A percentile compares a stretch with the other conserved stretches of the same genome.
Evolutionary conservation across 2,113 vertebrate species (phyloP).

Genomic region (Strigops habroptila): DNA sequence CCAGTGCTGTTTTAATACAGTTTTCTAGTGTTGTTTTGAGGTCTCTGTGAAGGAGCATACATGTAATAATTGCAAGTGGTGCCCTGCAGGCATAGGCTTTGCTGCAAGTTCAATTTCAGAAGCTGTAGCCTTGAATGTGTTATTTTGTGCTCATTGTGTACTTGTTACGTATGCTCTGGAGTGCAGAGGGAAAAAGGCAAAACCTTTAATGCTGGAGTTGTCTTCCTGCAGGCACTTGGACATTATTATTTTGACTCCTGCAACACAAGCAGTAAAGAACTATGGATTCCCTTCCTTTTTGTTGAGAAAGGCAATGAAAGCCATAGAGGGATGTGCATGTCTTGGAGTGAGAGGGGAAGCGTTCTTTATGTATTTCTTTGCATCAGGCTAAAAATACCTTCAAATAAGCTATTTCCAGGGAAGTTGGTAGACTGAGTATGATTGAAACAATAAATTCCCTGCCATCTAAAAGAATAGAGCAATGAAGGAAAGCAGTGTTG

Average conservation of each 20-base stretch:
- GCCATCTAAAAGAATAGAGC: not conserved
- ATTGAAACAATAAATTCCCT: not conserved
- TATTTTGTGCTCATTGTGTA: not conserved
- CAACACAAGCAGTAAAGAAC: not conserved
- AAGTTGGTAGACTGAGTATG: not conserved
- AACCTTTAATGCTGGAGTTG: not conserved
- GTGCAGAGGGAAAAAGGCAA: not conserved
- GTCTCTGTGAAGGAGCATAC: not conserved
- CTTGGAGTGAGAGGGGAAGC: accelerated
- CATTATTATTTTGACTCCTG: not conserved
- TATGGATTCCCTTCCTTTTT: not conserved
- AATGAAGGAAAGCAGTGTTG: not conserved
- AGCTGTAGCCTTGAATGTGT: not conserved
- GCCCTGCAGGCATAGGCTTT: not conserved
- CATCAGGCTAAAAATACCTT: not conserved
- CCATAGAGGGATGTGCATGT: not conserved
- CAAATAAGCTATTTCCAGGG: not conserved
- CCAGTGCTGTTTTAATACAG: not conserved
- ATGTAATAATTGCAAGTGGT: not conserved
- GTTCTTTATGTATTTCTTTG: not conserved
- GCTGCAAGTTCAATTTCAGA: not conserved
- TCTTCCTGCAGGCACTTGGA: not conserved
- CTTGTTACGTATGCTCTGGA: not conserved
- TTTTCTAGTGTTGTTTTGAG: not conserved
- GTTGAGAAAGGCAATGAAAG: not conserved